Conservation (phyloP, 1,140 invertebrate genomes). For the Bombus balteatus region DNA sequence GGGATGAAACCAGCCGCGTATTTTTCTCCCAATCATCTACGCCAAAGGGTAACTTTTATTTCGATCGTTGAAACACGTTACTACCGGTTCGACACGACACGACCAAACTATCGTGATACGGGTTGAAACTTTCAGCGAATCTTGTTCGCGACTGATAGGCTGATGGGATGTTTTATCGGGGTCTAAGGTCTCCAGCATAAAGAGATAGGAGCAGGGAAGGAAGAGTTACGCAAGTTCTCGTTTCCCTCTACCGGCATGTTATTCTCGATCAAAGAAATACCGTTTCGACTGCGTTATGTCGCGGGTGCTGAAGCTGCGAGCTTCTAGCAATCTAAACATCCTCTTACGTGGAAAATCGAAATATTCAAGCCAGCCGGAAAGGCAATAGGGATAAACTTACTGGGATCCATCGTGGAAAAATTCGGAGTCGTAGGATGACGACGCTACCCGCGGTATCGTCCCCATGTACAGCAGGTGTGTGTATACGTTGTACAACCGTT, state of each 20-base stretch:
- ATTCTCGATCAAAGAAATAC: constrained; percentile 12
- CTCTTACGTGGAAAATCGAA: background rate
- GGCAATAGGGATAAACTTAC: background rate
- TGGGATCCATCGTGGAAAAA: constrained; percentile 10
- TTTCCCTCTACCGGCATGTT: background rate
- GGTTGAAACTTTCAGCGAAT: background rate
- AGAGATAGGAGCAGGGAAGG: background rate
- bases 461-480: background rate
- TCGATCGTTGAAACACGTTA: background rate
- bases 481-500: constrained; percentile 50
- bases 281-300: background rate
- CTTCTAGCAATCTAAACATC: background rate
- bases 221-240: background rate
- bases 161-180: background rate
- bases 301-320: background rate
- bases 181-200: background rate
- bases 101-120: background rate
- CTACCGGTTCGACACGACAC: background rate
- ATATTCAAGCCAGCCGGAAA: background rate
- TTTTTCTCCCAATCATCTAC: constrained; percentile 8
- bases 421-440: background rate
- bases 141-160: background rate
- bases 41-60: background rate
- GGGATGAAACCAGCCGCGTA: background rate
- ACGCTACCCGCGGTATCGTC: background rate